A percentile compares a stretch with the other conserved stretches of the same genome.
Evolutionary conservation across 2,888 invertebrate species (phyloP).

Genomic region (Lysandra coridon): DNA sequence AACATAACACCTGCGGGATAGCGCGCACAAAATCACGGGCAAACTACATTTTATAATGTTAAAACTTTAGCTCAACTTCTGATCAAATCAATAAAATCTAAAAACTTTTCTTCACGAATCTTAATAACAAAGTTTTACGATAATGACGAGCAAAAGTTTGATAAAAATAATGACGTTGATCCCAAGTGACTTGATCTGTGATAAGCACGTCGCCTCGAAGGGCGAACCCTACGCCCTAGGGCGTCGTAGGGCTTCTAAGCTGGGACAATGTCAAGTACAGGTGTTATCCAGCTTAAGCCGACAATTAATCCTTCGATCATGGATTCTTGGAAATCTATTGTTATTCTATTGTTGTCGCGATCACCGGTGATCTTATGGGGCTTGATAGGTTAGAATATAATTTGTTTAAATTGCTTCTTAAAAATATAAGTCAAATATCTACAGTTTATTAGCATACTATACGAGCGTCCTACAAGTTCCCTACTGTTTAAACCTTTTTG

Average conservation of each 20-base stretch:
- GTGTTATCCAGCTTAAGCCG: neutral
- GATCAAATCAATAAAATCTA: neutral
- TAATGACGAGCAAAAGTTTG: neutral
- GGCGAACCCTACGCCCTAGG: neutral
- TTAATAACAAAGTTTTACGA: neutral
- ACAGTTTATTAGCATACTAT: neutral
- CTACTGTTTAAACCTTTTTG: no score
- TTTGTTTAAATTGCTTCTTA: neutral
- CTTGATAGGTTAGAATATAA: neutral
- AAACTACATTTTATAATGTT: no score
- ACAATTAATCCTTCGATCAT: neutral
- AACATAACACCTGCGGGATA: no score
- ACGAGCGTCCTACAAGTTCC: no score
- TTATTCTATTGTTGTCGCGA: no score
- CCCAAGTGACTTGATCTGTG: conserved; percentile 15
- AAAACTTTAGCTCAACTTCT: neutral
- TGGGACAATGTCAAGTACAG: neutral
- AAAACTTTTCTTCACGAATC: neutral
- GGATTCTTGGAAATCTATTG: no score
- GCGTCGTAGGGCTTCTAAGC: conserved; percentile 18
- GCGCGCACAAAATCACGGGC: no score
- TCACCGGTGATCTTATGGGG: no score
- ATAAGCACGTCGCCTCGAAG: conserved; percentile 13
- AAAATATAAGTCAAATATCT: neutral
- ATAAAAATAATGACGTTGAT: neutral